These are phyloP conservation scores for Aradophagus sp. DNA, from an alignment of 1,140 invertebrate genomes.

Conservation along the genomic window DNA sequence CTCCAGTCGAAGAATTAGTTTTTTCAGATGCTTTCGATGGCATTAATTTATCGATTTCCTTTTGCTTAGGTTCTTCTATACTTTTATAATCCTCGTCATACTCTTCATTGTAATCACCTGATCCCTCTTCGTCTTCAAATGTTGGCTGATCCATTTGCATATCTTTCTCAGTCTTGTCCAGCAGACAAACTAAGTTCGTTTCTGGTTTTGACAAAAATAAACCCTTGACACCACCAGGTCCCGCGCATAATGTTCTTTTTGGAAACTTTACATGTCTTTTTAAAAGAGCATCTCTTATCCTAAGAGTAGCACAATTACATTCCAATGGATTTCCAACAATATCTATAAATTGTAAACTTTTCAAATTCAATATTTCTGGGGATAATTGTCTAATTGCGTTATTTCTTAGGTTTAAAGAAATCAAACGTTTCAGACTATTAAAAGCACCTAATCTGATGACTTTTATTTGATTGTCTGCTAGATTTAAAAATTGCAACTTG, in stretches of 20 bases:
- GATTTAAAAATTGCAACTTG: constrained; percentile 60
- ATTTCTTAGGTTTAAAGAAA: constrained; percentile 58
- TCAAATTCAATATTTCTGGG: constrained; percentile 70
- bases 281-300: constrained; percentile 59
- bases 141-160: constrained; percentile 67
- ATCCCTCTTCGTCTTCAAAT: constrained; percentile 34
- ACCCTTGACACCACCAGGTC: constrained; percentile 59
- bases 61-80: constrained; percentile 2
- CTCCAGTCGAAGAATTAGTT: constrained; percentile 16
- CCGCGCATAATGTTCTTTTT: constrained; percentile 61
- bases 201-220: constrained; percentile 56
- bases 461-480: constrained; percentile 64
- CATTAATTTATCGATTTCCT: constrained; percentile 1
- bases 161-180: constrained; percentile 65
- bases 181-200: constrained; percentile 55
- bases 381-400: constrained; percentile 63
- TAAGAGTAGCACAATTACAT: constrained; percentile 74
- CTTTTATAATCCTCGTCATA: constrained; percentile 27
- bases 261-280: constrained; percentile 59
- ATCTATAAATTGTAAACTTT: constrained; percentile 78
- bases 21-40: not conserved
- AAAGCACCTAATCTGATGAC: constrained; percentile 58
- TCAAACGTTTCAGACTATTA: constrained; percentile 61
- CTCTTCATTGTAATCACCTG: constrained; percentile 33
- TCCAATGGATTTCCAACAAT: constrained; percentile 79